Evolutionary conservation across 2,888 invertebrate genomes (phyloP).

Genomic region (Drosophila paucipuncta): DNA sequence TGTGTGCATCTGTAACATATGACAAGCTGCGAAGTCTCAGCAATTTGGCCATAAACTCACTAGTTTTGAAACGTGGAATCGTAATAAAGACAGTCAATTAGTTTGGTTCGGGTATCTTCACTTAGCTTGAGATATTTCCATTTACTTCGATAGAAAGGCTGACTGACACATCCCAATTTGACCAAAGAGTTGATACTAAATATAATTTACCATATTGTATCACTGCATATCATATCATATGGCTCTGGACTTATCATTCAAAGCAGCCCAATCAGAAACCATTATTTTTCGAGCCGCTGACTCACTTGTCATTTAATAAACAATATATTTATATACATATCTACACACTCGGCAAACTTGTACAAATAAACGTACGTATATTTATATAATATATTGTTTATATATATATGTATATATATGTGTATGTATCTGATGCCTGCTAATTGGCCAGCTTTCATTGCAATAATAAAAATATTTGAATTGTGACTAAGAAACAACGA

Average conservation of each 20-base stretch:
- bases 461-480: slow-evolving; percentile 68
- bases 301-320: slow-evolving; percentile 71
- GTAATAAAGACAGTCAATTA: background rate
- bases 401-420: background rate
- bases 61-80: background rate
- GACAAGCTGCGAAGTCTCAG: background rate
- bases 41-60: background rate
- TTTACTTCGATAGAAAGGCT: background rate
- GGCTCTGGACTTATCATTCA: slow-evolving; percentile 28
- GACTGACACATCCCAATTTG: background rate
- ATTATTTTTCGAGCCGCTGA: slow-evolving; percentile 50
- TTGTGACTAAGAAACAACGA: slow-evolving; percentile 72
- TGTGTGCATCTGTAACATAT: slow-evolving; percentile 13
- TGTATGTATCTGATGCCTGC: slow-evolving; percentile 42
- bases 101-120: background rate
- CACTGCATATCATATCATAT: slow-evolving; percentile 23
- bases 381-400: background rate
- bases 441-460: slow-evolving; percentile 78
- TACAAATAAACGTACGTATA: background rate
- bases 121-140: background rate
- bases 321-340: slow-evolving; percentile 47
- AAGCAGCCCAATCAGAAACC: slow-evolving; percentile 24
- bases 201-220: slow-evolving; percentile 17
- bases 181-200: background rate
- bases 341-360: slow-evolving; percentile 22